Evolutionary conservation across 2,113 vertebrate species (phyloP).

Genomic region (Myotis brandtii): DNA sequence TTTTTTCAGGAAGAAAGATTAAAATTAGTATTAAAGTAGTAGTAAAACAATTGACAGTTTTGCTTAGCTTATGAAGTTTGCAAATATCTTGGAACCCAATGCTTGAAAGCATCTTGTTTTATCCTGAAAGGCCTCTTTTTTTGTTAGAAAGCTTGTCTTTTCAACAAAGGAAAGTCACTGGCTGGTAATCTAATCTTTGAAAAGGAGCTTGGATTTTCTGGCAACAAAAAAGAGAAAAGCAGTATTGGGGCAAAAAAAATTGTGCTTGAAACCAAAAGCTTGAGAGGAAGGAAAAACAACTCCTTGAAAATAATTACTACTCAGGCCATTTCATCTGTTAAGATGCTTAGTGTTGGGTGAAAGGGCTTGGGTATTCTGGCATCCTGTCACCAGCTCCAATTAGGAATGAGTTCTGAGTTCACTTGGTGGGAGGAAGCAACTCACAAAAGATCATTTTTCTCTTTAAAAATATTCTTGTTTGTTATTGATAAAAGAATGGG

Average conservation of each 20-base stretch:
- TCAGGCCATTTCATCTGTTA: neutral
- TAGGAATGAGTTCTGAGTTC: neutral
- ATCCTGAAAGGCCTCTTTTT: constrained; percentile 51
- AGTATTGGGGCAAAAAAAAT: neutral
- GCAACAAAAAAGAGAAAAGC: constrained; percentile 68
- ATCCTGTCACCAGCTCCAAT: neutral
- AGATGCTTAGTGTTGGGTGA: constrained; percentile 5
- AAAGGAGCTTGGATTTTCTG: constrained; percentile 73
- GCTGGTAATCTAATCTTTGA: constrained; percentile 82
- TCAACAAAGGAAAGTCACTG: constrained; percentile 77
- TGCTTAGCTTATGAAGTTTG: neutral
- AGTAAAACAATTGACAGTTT: neutral
- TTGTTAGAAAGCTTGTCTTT: constrained; percentile 78
- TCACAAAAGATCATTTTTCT: constrained; percentile 34
- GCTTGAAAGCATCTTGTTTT: neutral
- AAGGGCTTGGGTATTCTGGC: neutral
- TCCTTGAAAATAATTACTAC: constrained; percentile 27
- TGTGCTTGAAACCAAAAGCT: constrained; percentile 40
- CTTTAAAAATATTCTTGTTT: constrained; percentile 46
- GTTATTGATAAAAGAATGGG: constrained; percentile 2
- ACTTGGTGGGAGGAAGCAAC: neutral
- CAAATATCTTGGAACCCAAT: neutral
- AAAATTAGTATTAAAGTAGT: neutral
- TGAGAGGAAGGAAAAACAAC: constrained; percentile 34
- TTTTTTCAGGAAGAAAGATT: neutral